These are phyloP conservation scores for Drosophila equinoxialis DNA, from an alignment of 1,140 invertebrate species.

Conservation along the genomic window DNA sequence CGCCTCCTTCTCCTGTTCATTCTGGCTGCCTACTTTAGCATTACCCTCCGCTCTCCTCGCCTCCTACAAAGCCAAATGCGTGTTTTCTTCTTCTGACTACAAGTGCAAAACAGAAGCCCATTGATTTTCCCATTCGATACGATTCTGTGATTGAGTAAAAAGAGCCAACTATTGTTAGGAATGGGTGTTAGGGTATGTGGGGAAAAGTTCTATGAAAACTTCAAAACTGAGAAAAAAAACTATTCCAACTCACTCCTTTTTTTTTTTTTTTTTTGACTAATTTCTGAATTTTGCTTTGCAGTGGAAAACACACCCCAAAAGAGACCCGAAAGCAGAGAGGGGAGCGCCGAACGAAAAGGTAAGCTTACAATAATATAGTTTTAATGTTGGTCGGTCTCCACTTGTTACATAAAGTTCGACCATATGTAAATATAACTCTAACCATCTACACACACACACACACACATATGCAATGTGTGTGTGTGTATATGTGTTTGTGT, in stretches of 20 bases:
- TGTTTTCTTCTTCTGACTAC: slow-evolving; percentile 59
- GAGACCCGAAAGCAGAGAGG: slow-evolving; percentile 79
- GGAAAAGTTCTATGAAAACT: neutral
- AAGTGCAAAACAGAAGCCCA: slow-evolving; percentile 66
- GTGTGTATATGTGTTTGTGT: slow-evolving; percentile 1
- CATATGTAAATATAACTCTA: slow-evolving; percentile 16
- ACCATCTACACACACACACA: slow-evolving; percentile 7
- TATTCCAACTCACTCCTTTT: neutral
- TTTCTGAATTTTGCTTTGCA: slow-evolving; percentile 55
- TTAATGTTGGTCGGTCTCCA: slow-evolving; percentile 27
- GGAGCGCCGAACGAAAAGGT: slow-evolving; percentile 81
- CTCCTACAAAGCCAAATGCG: slow-evolving; percentile 45
- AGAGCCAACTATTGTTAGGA: neutral
- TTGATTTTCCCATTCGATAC: slow-evolving; percentile 66
- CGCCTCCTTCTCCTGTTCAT: neutral
- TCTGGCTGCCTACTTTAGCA: slow-evolving; percentile 34
- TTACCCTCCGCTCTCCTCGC: slow-evolving; percentile 17
- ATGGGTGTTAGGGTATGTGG: neutral
- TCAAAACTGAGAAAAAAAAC: neutral
- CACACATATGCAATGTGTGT: neutral
- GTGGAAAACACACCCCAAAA: slow-evolving; percentile 79
- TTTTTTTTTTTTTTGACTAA: neutral
- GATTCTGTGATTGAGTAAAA: slow-evolving; percentile 24
- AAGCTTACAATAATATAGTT: slow-evolving; percentile 37
- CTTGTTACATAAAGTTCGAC: slow-evolving; percentile 67